Conservation (phyloP, 2,113 vertebrate species). For the Paradoxurus hermaphroditus region DNA sequence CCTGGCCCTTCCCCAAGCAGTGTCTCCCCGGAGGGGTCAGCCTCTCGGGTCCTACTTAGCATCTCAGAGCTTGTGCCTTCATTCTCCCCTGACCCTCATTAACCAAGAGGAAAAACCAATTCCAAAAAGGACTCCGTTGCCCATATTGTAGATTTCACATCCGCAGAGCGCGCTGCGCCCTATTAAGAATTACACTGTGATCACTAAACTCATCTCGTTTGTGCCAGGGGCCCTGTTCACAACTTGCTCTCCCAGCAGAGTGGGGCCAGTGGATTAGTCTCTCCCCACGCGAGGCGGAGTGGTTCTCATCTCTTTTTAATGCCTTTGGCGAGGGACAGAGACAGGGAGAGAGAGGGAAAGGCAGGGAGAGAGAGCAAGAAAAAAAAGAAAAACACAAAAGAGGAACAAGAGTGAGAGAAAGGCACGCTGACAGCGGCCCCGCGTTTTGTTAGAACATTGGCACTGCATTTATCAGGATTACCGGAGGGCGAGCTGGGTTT, state of each 20-base stretch:
- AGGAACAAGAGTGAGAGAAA: neutral
- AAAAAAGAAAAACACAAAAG: conserved; percentile 46
- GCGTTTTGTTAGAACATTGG: conserved; percentile 75
- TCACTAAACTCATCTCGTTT: conserved; percentile 82
- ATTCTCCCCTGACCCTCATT: conserved; percentile 81
- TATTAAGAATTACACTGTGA: conserved; percentile 81
- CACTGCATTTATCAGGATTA: conserved; percentile 82
- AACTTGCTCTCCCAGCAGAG: conserved; percentile 80
- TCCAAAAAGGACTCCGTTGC: conserved; percentile 74
- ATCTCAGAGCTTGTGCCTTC: conserved; percentile 65
- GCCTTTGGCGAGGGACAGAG: conserved; percentile 78
- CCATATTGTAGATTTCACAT: conserved; percentile 68
- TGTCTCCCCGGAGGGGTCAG: neutral
- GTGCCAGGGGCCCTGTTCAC: conserved; percentile 82
- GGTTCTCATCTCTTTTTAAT: conserved; percentile 83
- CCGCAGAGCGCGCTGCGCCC: conserved; percentile 76
- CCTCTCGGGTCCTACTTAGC: conserved; percentile 54
- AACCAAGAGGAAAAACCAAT: conserved; percentile 77
- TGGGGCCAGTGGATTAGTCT: conserved; percentile 78
- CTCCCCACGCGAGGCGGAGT: conserved; percentile 73
- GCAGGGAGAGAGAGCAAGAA: neutral
- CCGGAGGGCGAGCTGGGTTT: conserved; percentile 79
- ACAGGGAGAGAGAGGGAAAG: neutral
- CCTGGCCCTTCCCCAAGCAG: neutral
- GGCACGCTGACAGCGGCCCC: conserved; percentile 61